These are phyloP conservation scores for Andrena dorsata DNA, from an alignment of 2,888 invertebrate genomes.

Conservation along the genomic window DNA sequence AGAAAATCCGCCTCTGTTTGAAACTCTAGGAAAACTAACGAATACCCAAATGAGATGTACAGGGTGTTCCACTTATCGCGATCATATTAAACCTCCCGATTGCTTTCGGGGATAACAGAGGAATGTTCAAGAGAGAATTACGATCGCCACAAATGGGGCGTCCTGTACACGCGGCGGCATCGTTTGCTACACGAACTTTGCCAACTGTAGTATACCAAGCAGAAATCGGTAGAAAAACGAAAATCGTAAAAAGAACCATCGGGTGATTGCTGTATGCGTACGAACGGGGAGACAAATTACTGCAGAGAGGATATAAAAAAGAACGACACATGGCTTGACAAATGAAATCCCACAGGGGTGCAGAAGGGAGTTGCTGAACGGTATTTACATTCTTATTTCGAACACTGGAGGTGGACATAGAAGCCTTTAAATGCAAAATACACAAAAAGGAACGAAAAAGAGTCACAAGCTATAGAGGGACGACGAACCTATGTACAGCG, in stretches of 20 bases:
- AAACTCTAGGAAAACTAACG: slow-evolving; percentile 4
- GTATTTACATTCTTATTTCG: neutral
- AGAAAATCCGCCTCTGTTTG: slow-evolving; percentile 39
- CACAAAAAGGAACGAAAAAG: neutral
- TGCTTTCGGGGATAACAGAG: neutral
- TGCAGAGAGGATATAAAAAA: neutral
- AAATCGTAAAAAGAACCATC: neutral
- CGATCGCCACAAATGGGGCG: neutral
- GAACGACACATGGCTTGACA: slow-evolving; percentile 16
- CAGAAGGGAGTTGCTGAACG: neutral
- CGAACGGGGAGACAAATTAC: slow-evolving; percentile 5
- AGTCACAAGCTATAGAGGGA: slow-evolving; percentile 20
- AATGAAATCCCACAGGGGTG: slow-evolving; percentile 19
- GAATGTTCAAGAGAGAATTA: neutral
- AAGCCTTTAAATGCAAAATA: slow-evolving; percentile 22
- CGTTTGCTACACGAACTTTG: slow-evolving; percentile 19
- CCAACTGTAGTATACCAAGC: slow-evolving; percentile 18
- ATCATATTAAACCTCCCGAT: neutral
- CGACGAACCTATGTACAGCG: neutral
- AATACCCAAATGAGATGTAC: slow-evolving; percentile 3
- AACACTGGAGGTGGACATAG: neutral
- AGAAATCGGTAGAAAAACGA: neutral
- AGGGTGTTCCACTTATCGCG: slow-evolving; percentile 1
- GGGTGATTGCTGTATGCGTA: neutral
- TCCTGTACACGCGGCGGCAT: slow-evolving; percentile 3